phyloP scores from a whole-genome alignment of 2,113 vertebrate genomes.

The Aspiorhynchus laticeps region DNA sequence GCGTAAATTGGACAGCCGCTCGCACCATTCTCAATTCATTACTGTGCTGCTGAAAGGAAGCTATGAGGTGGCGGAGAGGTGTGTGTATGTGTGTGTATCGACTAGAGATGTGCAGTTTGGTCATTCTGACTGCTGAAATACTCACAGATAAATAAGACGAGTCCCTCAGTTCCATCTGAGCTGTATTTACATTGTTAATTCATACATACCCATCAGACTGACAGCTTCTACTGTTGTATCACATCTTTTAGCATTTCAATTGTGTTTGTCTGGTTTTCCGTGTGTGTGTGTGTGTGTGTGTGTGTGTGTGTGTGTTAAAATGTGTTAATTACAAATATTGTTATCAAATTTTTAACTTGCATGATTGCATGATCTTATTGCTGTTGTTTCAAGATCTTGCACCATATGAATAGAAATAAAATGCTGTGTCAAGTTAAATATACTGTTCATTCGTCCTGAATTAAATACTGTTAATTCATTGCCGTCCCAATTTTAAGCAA shows the following conservation, averaged over 20 bases:
- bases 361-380: neutral
- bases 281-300: too few relatives aligned
- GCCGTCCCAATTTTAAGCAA: neutral
- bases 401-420: neutral
- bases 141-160: slow-evolving; percentile 1
- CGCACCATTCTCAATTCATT: slow-evolving; percentile 96
- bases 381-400: neutral
- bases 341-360: neutral
- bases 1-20: slow-evolving; percentile 89
- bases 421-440: neutral
- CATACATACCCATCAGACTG: neutral
- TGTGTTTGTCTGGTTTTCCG: neutral
- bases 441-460: too few relatives aligned
- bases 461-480: neutral
- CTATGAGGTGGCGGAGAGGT: slow-evolving; percentile 84
- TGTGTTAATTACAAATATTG: too few relatives aligned
- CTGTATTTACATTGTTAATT: neutral
- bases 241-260: neutral
- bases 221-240: neutral
- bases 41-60: slow-evolving; percentile 89
- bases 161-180: neutral
- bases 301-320: too few relatives aligned
- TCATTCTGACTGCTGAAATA: neutral
- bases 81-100: slow-evolving; percentile 65
- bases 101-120: slow-evolving; percentile 27